phyloP scores from a whole-genome alignment of 2,888 invertebrate genomes.

The Agrilus cyanescens region DNA sequence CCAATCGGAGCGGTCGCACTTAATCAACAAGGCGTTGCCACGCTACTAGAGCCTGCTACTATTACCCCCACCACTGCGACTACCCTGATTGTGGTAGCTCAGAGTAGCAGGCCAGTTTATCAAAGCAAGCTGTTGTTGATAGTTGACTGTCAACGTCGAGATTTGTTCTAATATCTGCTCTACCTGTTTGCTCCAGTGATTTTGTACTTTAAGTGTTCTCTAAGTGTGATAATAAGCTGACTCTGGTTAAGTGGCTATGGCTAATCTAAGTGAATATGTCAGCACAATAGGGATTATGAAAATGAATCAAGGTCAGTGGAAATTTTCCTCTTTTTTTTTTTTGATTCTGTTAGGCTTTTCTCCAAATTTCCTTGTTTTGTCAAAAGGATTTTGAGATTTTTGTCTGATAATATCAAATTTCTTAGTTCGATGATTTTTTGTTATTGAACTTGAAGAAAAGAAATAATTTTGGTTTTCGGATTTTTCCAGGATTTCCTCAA shows the following conservation, averaged over 20 bases:
- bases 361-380: too few species aligned
- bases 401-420: too few species aligned
- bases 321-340: slow-evolving; percentile 3
- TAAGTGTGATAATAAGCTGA: not conserved
- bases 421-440: too few species aligned
- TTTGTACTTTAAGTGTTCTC: slow-evolving; percentile 4
- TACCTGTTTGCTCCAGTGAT: slow-evolving; percentile 4
- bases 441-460: too few species aligned
- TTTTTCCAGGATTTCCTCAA: slow-evolving; percentile 11
- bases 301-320: slow-evolving; percentile 13
- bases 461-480: not conserved
- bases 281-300: slow-evolving; percentile 12
- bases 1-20: slow-evolving; percentile 19
- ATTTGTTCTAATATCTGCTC: not conserved
- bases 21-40: slow-evolving; percentile 31
- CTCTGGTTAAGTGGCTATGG: slow-evolving; percentile 7
- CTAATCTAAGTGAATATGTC: slow-evolving; percentile 15
- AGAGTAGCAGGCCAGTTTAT: slow-evolving; percentile 9
- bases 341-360: too few species aligned
- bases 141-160: slow-evolving; percentile 4
- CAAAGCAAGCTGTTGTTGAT: slow-evolving; percentile 9
- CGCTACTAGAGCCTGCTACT: slow-evolving; percentile 32
- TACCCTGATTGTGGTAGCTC: slow-evolving; percentile 11
- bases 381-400: too few species aligned
- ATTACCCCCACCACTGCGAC: slow-evolving; percentile 10